Percentiles rank a stretch among this genome's conserved stretches.
phyloP scores from a whole-genome alignment of 2,888 invertebrate genomes.

The Microchrysa polita region DNA sequence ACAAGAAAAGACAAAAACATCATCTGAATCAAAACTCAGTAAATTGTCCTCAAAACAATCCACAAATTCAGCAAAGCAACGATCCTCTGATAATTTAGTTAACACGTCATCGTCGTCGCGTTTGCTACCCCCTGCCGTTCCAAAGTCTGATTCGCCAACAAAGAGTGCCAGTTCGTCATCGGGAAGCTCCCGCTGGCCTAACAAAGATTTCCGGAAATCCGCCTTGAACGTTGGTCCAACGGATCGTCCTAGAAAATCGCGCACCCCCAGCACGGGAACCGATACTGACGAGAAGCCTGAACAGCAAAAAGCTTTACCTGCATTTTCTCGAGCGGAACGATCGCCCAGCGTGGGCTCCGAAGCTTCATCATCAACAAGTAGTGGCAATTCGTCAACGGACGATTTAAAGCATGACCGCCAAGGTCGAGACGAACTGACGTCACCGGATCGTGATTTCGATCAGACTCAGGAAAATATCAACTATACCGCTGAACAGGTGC shows the following conservation, averaged over 20 bases:
- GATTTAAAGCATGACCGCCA: constrained; percentile 60
- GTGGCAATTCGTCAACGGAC: constrained; percentile 61
- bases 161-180: constrained; percentile 61
- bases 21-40: constrained; percentile 38
- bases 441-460: constrained; percentile 54
- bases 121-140: constrained; percentile 54
- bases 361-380: constrained; percentile 61
- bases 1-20: constrained; percentile 32
- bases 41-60: constrained; percentile 56
- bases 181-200: constrained; percentile 66
- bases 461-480: constrained; percentile 51
- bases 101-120: constrained; percentile 45
- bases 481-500: constrained; percentile 58
- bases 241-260: constrained; percentile 61
- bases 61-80: constrained; percentile 53
- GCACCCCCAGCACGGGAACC: constrained; percentile 62
- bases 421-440: constrained; percentile 57
- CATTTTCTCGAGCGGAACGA: constrained; percentile 57
- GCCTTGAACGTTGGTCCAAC: constrained; percentile 73
- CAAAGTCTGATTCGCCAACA: constrained; percentile 62
- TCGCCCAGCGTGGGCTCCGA: constrained; percentile 66
- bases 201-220: constrained; percentile 80
- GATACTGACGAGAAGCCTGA: constrained; percentile 58
- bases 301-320: constrained; percentile 39
- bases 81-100: constrained; percentile 53